Base-by-base conservation (phyloP, 2,797 vertebrate genomes). In the Ctenochaetus hawaiiensis region DNA sequence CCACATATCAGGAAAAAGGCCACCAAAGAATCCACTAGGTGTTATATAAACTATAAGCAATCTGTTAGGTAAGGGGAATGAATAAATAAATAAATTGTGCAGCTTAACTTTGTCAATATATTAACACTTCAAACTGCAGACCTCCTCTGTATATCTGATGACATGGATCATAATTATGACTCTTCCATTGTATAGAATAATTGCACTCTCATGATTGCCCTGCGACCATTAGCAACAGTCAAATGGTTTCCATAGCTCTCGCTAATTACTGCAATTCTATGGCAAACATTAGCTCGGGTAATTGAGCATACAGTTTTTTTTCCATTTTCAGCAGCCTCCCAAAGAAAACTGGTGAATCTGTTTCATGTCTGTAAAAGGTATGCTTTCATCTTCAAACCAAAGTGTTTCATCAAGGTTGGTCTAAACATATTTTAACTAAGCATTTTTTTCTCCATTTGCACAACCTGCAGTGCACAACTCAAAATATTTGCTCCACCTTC, bases 201-300 rank as follows among this genome's bases (percentile, higher is more conserved):
- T 66, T 77, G 59, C 45, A 8, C 26, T 80, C 57, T 78, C 26
- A 20, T 67, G 45, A 34, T 65, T 68, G 30, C 64, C 51, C 44
- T 65, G 74, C 45, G 72, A 77, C 59, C 68, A 45, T 18, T 23
- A 63, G 66, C 61, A 70, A 67, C 65, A 58, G 47, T 71, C 57
- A 78, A 58, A 72, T 47, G 47, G 57, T 63, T 69, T 78, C 71
- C 68, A 52, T 73, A 34, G 51, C 8, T 0, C 61, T 73, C 52
- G 23, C 22, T 66, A 68, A 78, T 80, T 61, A 72, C 58, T 45
- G 53, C 47, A 45, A 67, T 75, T 59, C 51, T 47, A 49, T 18
- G 66, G 54, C 68, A 80, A 84, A 89, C 67, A 80, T 66, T 43
- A 81, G 66, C 67, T 79, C 66, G 80, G 76, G 56, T 83, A 67